Evolutionary conservation across 2,888 invertebrate genomes (phyloP).

Genomic region (Hirudinaria manillensis): DNA sequence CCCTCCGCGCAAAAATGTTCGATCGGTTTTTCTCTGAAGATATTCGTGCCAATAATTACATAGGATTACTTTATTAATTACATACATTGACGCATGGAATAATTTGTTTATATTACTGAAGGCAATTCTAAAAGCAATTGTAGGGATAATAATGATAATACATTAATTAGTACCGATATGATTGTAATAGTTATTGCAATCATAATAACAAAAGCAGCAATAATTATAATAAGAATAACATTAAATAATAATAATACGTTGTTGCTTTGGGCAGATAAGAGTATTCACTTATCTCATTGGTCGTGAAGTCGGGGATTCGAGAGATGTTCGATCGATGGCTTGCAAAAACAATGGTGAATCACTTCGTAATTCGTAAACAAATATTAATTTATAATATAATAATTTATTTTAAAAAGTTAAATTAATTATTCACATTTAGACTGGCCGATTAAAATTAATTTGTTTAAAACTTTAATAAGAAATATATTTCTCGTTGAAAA

Average conservation of each 20-base stretch:
- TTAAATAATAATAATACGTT: too few relatives aligned
- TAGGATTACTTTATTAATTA: too few relatives aligned
- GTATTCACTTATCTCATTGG: constrained; percentile 98
- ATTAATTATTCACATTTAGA: background rate
- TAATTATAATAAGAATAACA: too few relatives aligned
- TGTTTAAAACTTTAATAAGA: too few relatives aligned
- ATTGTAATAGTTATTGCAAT: too few relatives aligned
- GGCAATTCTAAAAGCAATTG: too few relatives aligned
- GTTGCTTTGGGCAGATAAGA: constrained; percentile 65
- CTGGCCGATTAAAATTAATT: background rate
- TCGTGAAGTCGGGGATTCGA: constrained; percentile 77
- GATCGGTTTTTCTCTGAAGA: background rate
- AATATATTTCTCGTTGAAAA: too few relatives aligned
- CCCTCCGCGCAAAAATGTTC: constrained; percentile 68
- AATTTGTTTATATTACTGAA: too few relatives aligned
- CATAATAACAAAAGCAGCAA: too few relatives aligned
- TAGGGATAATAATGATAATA: too few relatives aligned
- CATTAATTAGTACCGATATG: too few relatives aligned
- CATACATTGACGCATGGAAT: too few relatives aligned
- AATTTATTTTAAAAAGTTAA: background rate
- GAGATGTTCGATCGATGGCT: constrained; percentile 95
- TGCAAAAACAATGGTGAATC: constrained; percentile 84
- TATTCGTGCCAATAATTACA: background rate
- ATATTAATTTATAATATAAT: background rate
- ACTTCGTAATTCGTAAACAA: background rate